These are phyloP conservation scores for Craniophora ligustri DNA, from an alignment of 2,888 invertebrate species.

Conservation along the genomic window DNA sequence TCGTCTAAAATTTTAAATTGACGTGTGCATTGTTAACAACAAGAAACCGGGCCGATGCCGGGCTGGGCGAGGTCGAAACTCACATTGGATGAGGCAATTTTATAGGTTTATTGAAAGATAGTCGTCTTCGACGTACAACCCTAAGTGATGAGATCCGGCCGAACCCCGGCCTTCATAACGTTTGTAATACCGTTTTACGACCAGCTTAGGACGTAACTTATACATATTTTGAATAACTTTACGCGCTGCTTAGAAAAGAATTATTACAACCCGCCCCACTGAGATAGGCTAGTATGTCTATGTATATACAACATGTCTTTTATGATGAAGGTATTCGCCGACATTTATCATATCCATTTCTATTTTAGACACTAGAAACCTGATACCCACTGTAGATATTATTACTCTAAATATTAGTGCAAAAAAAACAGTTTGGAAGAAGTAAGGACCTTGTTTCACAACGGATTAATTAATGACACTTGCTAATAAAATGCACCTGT, in stretches of 20 bases:
- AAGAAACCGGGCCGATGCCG: slow-evolving; percentile 60
- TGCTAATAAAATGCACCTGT: too few relatives aligned
- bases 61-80: slow-evolving; percentile 63
- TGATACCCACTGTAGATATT: too few relatives aligned
- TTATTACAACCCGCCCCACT: slow-evolving; percentile 68
- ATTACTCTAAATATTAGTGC: too few relatives aligned
- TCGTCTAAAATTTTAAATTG: slow-evolving; percentile 79
- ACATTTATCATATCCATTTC: slow-evolving; percentile 20
- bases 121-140: slow-evolving; percentile 76
- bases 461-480: too few relatives aligned
- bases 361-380: neutral
- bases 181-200: slow-evolving; percentile 86
- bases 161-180: slow-evolving; percentile 82
- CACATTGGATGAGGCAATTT: slow-evolving; percentile 74
- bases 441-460: too few relatives aligned
- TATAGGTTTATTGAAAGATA: slow-evolving; percentile 83
- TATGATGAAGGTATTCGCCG: slow-evolving; percentile 43
- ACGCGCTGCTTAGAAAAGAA: slow-evolving; percentile 79
- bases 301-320: slow-evolving; percentile 38
- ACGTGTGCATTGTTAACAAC: slow-evolving; percentile 76
- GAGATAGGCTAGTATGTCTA: slow-evolving; percentile 73
- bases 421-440: too few relatives aligned
- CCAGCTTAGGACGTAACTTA: slow-evolving; percentile 84
- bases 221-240: slow-evolving; percentile 87
- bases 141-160: slow-evolving; percentile 85